Percentiles rank a stretch among this genome's conserved stretches.
Evolutionary conservation across 2,888 invertebrate species (phyloP).

Genomic region (Sminthurides aquaticus): DNA sequence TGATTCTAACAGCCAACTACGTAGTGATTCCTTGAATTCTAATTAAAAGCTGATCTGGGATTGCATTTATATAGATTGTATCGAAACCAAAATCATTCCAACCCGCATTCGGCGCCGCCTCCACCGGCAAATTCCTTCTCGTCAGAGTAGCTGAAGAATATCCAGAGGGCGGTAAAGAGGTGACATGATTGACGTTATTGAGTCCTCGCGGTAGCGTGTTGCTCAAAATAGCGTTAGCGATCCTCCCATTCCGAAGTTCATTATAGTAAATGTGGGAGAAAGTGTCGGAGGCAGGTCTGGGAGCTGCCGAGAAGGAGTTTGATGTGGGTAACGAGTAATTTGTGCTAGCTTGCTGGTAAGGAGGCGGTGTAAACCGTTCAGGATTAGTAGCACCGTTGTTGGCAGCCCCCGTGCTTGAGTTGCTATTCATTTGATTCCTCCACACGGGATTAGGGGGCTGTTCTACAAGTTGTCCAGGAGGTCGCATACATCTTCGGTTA

Average conservation of each 20-base stretch:
- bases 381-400: background rate
- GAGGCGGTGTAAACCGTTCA: background rate
- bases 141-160: background rate
- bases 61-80: too few relatives aligned
- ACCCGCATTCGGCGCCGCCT: too few relatives aligned
- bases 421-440: background rate
- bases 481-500: background rate
- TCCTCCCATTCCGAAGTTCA: background rate
- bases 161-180: background rate
- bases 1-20: too few relatives aligned
- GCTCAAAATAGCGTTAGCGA: background rate
- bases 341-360: background rate
- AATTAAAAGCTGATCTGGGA: too few relatives aligned
- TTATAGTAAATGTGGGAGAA: slow-evolving; percentile 3
- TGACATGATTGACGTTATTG: background rate
- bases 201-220: background rate
- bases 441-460: background rate
- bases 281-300: background rate
- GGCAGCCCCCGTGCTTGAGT: background rate
- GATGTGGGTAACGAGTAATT: background rate
- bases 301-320: background rate
- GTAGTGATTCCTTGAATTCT: too few relatives aligned
- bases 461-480: background rate
- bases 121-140: background rate
- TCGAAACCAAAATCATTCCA: too few relatives aligned